A percentile compares a stretch with the other conserved stretches of the same genome.
Conservation (phyloP, 2,113 vertebrate genomes). For the Muntiacus muntjak region DNA sequence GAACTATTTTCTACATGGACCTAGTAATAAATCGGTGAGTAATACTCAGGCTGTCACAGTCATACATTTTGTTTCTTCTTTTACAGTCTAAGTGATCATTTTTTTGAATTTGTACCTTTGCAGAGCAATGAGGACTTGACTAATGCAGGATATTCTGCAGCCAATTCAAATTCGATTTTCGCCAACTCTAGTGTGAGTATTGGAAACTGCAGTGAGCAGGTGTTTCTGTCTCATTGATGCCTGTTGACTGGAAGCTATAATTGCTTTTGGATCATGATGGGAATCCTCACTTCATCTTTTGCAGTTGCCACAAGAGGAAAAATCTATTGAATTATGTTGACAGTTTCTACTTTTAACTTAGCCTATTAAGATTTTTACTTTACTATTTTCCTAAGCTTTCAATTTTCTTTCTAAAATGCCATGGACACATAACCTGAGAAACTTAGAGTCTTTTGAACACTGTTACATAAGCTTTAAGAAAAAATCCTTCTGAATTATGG, state of each 20-base stretch:
- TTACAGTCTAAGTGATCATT: conserved; percentile 56
- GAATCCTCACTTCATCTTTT: background rate
- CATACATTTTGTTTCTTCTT: background rate
- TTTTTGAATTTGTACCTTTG: conserved; percentile 65
- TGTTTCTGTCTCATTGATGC: background rate
- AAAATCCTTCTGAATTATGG: background rate
- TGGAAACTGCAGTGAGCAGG: background rate
- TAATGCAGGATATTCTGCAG: conserved; percentile 91
- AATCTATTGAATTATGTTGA: background rate
- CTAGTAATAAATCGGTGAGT: conserved; percentile 96
- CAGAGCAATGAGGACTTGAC: conserved; percentile 92
- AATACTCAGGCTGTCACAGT: conserved; percentile 9
- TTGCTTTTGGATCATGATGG: background rate
- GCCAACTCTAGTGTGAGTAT: conserved; percentile 90
- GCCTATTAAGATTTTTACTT: background rate
- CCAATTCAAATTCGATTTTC: conserved; percentile 93
- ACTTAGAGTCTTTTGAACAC: background rate
- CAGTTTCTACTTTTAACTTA: conserved; percentile 5
- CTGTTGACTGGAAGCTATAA: background rate
- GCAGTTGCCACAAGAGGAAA: background rate
- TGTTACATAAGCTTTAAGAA: background rate
- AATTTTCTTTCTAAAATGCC: background rate
- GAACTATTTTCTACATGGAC: conserved; percentile 98
- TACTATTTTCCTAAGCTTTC: conserved; percentile 17
- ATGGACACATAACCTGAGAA: background rate